Evolutionary conservation across 2,888 invertebrate species (phyloP).

Genomic region (Amorpha juglandis): DNA sequence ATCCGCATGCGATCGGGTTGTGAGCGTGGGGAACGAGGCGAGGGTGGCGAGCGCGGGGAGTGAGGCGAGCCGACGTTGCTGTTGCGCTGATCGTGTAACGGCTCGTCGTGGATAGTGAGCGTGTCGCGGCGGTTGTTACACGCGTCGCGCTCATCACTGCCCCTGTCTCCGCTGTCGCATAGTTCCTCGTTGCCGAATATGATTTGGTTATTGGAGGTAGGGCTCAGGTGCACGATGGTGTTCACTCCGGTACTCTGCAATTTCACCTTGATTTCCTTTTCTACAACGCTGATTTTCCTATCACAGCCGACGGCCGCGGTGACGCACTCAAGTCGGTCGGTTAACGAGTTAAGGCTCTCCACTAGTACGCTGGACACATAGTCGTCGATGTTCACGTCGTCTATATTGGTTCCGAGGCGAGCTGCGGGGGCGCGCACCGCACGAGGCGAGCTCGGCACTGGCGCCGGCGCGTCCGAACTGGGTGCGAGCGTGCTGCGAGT

Average conservation of each 20-base stretch:
- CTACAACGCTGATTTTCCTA: conserved; percentile 72
- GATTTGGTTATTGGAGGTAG: conserved; percentile 77
- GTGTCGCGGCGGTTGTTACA: conserved; percentile 45
- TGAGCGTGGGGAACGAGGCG: conserved; percentile 21
- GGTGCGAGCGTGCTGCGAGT: conserved; percentile 35
- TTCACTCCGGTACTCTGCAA: conserved; percentile 78
- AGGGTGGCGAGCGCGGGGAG: background rate
- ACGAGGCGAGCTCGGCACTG: conserved; percentile 35
- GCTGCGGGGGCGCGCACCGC: conserved; percentile 37
- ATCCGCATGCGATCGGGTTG: conserved; percentile 5
- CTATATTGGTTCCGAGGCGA: conserved; percentile 39
- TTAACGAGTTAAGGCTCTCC: conserved; percentile 78
- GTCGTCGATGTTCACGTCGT: conserved; percentile 68
- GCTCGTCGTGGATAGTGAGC: conserved; percentile 26
- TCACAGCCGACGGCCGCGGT: conserved; percentile 68
- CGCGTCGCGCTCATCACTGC: conserved; percentile 39
- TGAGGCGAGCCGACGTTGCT: background rate
- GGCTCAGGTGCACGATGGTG: conserved; percentile 78
- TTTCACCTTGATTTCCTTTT: conserved; percentile 80
- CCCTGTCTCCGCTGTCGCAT: conserved; percentile 53
- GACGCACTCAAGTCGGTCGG: conserved; percentile 75
- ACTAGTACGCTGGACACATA: conserved; percentile 81
- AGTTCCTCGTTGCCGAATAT: conserved; percentile 79
- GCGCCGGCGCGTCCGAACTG: conserved; percentile 35
- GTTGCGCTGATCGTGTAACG: conserved; percentile 17